Evolutionary conservation across 2,888 invertebrate genomes (phyloP).

Genomic region (Drosophila mayaguana): DNA sequence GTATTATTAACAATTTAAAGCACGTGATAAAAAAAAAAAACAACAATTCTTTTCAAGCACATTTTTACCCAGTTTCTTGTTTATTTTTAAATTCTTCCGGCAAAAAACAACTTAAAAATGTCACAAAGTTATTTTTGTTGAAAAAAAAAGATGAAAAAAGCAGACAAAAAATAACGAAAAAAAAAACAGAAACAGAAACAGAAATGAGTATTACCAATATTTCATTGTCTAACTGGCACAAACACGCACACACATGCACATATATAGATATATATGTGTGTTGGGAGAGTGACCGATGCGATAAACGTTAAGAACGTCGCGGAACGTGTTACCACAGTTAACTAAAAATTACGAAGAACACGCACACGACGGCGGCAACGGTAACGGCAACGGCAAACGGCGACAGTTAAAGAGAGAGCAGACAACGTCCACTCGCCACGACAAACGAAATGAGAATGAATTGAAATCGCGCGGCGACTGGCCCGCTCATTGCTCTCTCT

Average conservation of each 20-base stretch:
- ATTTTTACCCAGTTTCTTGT: slow-evolving; percentile 13
- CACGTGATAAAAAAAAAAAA: slow-evolving; percentile 51
- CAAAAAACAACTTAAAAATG: slow-evolving; percentile 13
- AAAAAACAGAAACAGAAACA: slow-evolving; percentile 4
- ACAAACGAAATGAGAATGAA: slow-evolving; percentile 61
- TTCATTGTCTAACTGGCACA: slow-evolving; percentile 46
- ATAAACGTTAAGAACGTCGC: slow-evolving; percentile 56
- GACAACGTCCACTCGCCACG: slow-evolving; percentile 54
- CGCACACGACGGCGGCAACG: slow-evolving; percentile 18
- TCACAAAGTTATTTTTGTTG: slow-evolving; percentile 44
- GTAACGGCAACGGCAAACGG: slow-evolving; percentile 36
- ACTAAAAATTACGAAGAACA: slow-evolving; percentile 40
- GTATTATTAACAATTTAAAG: slow-evolving; percentile 1
- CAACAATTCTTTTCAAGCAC: slow-evolving; percentile 12
- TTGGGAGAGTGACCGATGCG: slow-evolving; percentile 19
- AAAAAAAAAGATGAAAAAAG: slow-evolving; percentile 4
- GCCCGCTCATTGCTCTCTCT: slow-evolving; percentile 23
- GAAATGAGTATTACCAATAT: slow-evolving; percentile 60
- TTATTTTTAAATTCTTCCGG: slow-evolving; percentile 34
- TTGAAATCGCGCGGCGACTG: slow-evolving; percentile 23
- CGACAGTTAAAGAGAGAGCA: slow-evolving; percentile 23
- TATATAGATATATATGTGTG: not conserved
- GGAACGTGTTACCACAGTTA: slow-evolving; percentile 55
- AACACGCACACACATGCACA: slow-evolving; percentile 22
- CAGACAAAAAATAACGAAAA: slow-evolving; percentile 15